Evolutionary conservation across 1,140 invertebrate genomes (phyloP).

Genomic region (Drosophila subpulchrella): DNA sequence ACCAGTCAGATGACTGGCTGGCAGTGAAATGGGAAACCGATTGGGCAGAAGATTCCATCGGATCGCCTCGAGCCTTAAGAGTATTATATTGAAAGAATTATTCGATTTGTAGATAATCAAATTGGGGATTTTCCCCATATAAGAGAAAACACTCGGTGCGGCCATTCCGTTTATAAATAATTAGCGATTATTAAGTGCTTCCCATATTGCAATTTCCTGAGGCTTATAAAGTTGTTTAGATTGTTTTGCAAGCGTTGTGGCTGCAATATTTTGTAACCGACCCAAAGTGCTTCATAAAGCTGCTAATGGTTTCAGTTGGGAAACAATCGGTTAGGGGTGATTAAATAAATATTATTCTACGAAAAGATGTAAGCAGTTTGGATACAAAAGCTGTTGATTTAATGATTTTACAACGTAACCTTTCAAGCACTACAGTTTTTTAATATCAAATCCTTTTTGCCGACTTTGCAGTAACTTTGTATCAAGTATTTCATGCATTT

Average conservation of each 20-base stretch:
- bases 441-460: neutral
- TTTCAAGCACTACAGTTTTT: neutral
- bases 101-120: slow-evolving; percentile 12
- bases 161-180: neutral
- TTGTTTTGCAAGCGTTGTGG: neutral
- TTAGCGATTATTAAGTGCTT: slow-evolving; percentile 2
- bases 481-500: too few relatives aligned
- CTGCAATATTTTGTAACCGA: neutral
- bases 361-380: neutral
- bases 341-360: neutral
- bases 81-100: slow-evolving; percentile 2
- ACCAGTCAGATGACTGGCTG: neutral
- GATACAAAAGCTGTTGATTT: neutral
- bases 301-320: neutral
- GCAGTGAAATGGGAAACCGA: slow-evolving; percentile 2
- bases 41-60: neutral
- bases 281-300: neutral
- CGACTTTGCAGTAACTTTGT: neutral
- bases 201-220: neutral
- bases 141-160: neutral
- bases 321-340: neutral
- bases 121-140: neutral
- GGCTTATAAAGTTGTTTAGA: slow-evolving; percentile 5
- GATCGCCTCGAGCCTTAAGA: neutral
- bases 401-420: neutral